phyloP scores from a whole-genome alignment of 2,797 vertebrate species.

The Yasuhikotakia modesta region DNA sequence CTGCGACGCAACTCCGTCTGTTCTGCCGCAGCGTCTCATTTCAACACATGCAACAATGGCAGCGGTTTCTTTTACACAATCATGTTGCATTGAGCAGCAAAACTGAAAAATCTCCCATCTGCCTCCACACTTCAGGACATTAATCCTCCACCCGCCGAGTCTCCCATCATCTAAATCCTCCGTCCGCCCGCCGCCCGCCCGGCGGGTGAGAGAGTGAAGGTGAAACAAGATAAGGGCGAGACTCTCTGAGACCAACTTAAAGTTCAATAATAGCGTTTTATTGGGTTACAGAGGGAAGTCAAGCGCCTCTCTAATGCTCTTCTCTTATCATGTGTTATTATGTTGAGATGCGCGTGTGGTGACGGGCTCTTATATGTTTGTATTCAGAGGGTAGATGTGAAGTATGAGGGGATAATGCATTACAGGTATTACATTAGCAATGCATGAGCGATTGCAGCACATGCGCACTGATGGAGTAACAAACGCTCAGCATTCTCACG shows the following conservation, averaged over 20 bases:
- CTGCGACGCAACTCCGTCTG: not conserved
- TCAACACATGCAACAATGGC: constrained; percentile 29
- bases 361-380: not conserved
- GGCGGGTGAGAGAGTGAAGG: constrained; percentile 17
- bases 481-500: constrained; percentile 31
- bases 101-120: constrained; percentile 40
- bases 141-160: constrained; percentile 58
- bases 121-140: constrained; percentile 57
- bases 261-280: constrained; percentile 33
- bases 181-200: constrained; percentile 29
- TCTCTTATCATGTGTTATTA: constrained; percentile 16
- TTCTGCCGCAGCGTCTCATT: constrained; percentile 16
- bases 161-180: constrained; percentile 57
- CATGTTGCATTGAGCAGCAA: constrained; percentile 37
- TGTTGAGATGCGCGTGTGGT: not conserved
- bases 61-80: constrained; percentile 49
- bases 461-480: constrained; percentile 25
- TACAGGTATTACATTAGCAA: constrained; percentile 42
- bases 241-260: constrained; percentile 20
- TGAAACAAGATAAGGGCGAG: constrained; percentile 1
- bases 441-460: constrained; percentile 36
- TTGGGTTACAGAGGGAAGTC: constrained; percentile 26
- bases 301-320: constrained; percentile 17
- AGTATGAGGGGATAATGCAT: constrained; percentile 23
- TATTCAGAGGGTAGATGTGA: constrained; percentile 13